Evolutionary conservation across 2,888 invertebrate genomes (phyloP), one percentile per base, ranked within the genome.

Genomic region (Cepaea hortensis): DNA sequence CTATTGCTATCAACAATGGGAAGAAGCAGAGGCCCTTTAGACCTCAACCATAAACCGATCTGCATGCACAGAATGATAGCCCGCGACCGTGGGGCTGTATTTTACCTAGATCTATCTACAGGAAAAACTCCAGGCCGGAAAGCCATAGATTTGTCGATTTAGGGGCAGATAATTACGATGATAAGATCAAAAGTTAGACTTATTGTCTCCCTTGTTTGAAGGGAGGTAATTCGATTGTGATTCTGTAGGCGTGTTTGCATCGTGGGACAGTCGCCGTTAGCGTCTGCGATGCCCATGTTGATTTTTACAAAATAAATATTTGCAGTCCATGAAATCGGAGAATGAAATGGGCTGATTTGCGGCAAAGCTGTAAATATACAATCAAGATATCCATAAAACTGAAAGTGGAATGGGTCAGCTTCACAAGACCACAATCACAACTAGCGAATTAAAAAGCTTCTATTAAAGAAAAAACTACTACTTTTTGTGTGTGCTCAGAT

Each of bases 111-210:
- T 62, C 79, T 55, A 55, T 79, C 62, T 4, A 35, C 35, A 62
- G 62, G 15, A 62, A 65, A 79, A 65, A 79, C 79, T 35, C 23
- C 76, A 20, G 15, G 35, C 61, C 15, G 15, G 35, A 18, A 62
- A 13, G 62, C 15, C 15, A 18, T 35, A 61, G 62, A 62, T 62
- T 18, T 62, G 18, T 79, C 79, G 79, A 79, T 79, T 79, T 62
- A 79, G 61, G 62, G 79, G 62, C 79, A 6, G 62, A 79, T 79
- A 79, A 79, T 79, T 79, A 62, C 35, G 35, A 15, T 23, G 61
- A 79, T 79, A 79, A 79, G 62, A 79, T 79, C 62, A 79, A 62
- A 35, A 79, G 79, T 62, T 18, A 79, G 79, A 79, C 79, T 61
- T 62, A 79, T 55, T 62, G 62, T 79, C 79, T 35, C 62, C 79